Conservation (phyloP, 2,888 invertebrate species). For the Scaptomyza tumidula region DNA sequence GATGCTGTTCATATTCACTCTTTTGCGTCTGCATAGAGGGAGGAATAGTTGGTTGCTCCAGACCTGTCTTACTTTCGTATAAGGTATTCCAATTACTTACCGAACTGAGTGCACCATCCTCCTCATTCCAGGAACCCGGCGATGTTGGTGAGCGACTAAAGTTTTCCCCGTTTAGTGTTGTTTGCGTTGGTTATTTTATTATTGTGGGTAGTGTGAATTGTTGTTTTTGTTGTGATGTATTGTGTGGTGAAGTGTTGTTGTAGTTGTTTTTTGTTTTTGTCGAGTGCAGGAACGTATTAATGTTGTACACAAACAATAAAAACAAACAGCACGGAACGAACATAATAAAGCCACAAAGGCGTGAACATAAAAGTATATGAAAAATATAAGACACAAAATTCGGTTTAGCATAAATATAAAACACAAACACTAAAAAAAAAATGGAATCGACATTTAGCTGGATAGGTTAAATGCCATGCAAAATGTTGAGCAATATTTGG, state of each 20-base stretch:
- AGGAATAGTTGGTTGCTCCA: conserved; percentile 7
- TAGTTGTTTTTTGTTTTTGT: conserved; percentile 47
- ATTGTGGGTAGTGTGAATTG: conserved; percentile 20
- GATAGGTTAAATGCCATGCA: conserved; percentile 5
- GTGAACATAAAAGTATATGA: conserved; percentile 61
- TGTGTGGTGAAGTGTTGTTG: conserved; percentile 45
- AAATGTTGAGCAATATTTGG: conserved; percentile 5
- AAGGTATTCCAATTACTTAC: conserved; percentile 64
- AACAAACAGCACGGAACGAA: conserved; percentile 70
- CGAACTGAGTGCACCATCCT: conserved; percentile 83
- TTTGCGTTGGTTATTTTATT: conserved; percentile 42
- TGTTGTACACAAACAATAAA: conserved; percentile 75
- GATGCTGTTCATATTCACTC: conserved; percentile 76
- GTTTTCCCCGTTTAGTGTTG: conserved; percentile 16
- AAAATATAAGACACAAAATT: conserved; percentile 25
- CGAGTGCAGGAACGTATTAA: conserved; percentile 67
- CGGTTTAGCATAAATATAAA: conserved; percentile 28
- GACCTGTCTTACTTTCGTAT: neutral
- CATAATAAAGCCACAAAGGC: conserved; percentile 61
- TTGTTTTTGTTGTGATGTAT: conserved; percentile 41
- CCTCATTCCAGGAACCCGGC: conserved; percentile 84
- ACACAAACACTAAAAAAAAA: conserved; percentile 17
- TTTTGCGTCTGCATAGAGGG: conserved; percentile 73
- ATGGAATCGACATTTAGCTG: conserved; percentile 12
- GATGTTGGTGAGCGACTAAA: conserved; percentile 84